These are phyloP conservation scores for Cyclina sinensis DNA, from an alignment of 1,140 invertebrate genomes.

Conservation along the genomic window DNA sequence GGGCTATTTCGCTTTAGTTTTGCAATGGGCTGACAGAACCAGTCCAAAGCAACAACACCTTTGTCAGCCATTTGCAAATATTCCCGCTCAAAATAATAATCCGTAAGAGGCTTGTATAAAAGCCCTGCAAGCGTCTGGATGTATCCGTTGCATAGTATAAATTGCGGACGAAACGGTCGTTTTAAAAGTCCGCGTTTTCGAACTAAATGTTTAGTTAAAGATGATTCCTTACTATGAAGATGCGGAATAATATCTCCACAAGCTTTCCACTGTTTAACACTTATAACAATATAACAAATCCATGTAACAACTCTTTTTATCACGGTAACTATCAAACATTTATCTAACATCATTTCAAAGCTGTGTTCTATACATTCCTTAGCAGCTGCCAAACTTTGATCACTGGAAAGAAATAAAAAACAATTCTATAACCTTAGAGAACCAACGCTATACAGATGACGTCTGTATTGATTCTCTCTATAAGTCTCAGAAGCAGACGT, in stretches of 20 bases:
- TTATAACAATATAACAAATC: neutral
- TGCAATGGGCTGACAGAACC: neutral
- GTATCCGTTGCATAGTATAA: neutral
- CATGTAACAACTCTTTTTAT: neutral
- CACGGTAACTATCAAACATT: neutral
- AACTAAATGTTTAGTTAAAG: slow-evolving; percentile 48
- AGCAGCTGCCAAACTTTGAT: too few relatives aligned
- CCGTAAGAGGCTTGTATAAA: neutral
- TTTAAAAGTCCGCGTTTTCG: slow-evolving; percentile 34
- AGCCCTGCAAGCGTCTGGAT: slow-evolving; percentile 55
- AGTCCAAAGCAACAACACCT: slow-evolving; percentile 56
- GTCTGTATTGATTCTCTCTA: too few relatives aligned
- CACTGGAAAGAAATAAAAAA: too few relatives aligned
- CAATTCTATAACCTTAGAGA: too few relatives aligned
- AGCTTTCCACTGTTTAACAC: neutral
- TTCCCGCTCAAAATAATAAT: slow-evolving; percentile 57
- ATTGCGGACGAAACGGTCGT: slow-evolving; percentile 39
- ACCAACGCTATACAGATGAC: too few relatives aligned
- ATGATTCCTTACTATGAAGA: slow-evolving; percentile 35
- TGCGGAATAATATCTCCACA: slow-evolving; percentile 46
- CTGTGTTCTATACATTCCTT: neutral
- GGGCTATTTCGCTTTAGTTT: slow-evolving; percentile 41
- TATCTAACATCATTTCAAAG: neutral
- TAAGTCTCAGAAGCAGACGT: too few relatives aligned
- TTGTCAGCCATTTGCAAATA: slow-evolving; percentile 56